These are phyloP conservation scores for Drosophila gaucha DNA, from an alignment of 2,888 invertebrate genomes.

Conservation along the genomic window DNA sequence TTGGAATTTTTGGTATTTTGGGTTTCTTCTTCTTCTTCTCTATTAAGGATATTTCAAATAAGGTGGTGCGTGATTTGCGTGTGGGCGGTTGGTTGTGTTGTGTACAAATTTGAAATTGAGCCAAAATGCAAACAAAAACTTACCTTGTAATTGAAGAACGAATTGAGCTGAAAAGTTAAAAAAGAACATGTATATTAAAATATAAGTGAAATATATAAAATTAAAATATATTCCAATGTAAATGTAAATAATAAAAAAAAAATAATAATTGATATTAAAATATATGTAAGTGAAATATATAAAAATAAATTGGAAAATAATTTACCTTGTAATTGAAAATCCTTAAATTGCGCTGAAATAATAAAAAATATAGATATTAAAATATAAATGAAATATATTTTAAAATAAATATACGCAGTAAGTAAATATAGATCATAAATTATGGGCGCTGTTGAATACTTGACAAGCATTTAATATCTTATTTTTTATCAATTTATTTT, in stretches of 20 bases:
- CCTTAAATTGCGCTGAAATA: too few species aligned
- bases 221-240: too few species aligned
- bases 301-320: too few species aligned
- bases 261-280: background rate
- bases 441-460: background rate
- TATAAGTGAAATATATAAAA: too few species aligned
- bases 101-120: constrained; percentile 12
- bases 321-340: too few species aligned
- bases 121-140: constrained; percentile 25
- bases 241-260: background rate
- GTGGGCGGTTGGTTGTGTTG: constrained; percentile 9
- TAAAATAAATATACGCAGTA: too few species aligned
- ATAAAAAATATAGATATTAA: background rate
- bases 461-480: background rate
- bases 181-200: background rate
- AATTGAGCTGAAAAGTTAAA: constrained; percentile 13
- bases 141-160: constrained; percentile 16
- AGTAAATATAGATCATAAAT: too few species aligned
- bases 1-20: constrained; percentile 19
- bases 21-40: background rate
- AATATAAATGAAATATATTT: background rate
- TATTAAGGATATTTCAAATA: background rate
- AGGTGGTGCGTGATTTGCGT: constrained; percentile 6
- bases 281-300: too few species aligned
- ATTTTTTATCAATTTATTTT: constrained; percentile 6